Evolutionary conservation across 1,140 invertebrate species (phyloP).

Genomic region (Nebria ingens): DNA sequence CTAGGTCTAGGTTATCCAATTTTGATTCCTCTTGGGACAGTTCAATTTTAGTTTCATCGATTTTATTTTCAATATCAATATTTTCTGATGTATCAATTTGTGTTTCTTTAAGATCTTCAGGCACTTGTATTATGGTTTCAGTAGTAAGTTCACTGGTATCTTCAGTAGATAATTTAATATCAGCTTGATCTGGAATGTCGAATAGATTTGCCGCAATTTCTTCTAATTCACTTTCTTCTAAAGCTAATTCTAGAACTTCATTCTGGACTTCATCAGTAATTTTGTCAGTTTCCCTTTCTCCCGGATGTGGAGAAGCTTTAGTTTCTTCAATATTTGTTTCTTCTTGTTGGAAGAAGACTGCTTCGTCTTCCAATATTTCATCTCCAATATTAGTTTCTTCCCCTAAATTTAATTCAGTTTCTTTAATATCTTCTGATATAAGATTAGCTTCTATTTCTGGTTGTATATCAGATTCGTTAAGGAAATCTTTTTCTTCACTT

Average conservation of each 20-base stretch:
- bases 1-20: background rate
- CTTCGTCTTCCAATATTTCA: slow-evolving; percentile 6
- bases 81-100: background rate
- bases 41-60: background rate
- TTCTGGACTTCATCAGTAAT: background rate
- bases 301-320: too few species aligned
- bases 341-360: background rate
- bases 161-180: too few species aligned
- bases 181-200: too few species aligned
- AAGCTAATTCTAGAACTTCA: too few species aligned
- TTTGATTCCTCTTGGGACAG: too few species aligned
- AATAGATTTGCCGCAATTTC: background rate
- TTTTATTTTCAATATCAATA: background rate
- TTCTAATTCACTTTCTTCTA: background rate
- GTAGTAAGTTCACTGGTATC: too few species aligned
- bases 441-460: too few species aligned
- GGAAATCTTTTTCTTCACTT: background rate
- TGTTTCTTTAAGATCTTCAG: too few species aligned
- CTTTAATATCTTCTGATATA: background rate
- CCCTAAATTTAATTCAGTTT: background rate
- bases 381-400: background rate
- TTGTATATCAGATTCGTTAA: too few species aligned
- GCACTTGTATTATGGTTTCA: too few species aligned
- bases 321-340: background rate
- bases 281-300: too few species aligned